Percentiles rank a stretch among this genome's conserved stretches.
phyloP scores from a whole-genome alignment of 2,797 vertebrate genomes.

The Ptychobarbus kaznakovi region DNA sequence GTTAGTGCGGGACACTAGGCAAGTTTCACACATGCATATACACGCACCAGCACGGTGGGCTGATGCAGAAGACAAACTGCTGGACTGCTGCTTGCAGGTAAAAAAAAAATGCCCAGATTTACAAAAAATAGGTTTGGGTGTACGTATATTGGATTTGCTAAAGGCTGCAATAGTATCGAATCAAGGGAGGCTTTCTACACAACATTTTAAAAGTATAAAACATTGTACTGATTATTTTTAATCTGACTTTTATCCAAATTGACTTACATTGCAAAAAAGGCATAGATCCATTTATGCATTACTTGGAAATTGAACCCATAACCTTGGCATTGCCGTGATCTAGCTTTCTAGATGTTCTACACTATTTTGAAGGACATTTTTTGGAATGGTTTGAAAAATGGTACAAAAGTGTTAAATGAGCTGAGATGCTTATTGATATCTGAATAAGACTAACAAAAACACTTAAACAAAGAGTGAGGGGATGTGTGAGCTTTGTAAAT shows the following conservation, averaged over 20 bases:
- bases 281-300: not conserved
- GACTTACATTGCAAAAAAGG: not conserved
- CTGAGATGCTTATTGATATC: not conserved
- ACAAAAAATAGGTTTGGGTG: not conserved
- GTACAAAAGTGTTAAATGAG: not conserved
- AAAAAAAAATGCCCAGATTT: slow-evolving; percentile 60
- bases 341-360: not conserved
- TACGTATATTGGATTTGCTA: not conserved
- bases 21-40: slow-evolving; percentile 6
- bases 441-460: not conserved
- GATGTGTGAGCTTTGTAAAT: not conserved
- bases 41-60: slow-evolving; percentile 20
- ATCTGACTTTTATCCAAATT: not conserved
- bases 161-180: not conserved
- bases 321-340: not conserved
- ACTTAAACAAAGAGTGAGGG: too few species aligned
- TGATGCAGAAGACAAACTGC: slow-evolving; percentile 41
- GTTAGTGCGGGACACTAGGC: slow-evolving; percentile 61
- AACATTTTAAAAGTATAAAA: not conserved
- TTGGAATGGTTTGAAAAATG: not conserved
- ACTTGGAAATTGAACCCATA: not conserved
- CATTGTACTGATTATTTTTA: not conserved
- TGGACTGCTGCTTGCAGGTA: slow-evolving; percentile 42
- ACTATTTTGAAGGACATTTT: not conserved
- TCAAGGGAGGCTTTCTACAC: not conserved